A percentile compares a stretch with the other conserved stretches of the same genome.
phyloP scores from a whole-genome alignment of 1,140 invertebrate species.

The Chionoecetes opilio region DNA sequence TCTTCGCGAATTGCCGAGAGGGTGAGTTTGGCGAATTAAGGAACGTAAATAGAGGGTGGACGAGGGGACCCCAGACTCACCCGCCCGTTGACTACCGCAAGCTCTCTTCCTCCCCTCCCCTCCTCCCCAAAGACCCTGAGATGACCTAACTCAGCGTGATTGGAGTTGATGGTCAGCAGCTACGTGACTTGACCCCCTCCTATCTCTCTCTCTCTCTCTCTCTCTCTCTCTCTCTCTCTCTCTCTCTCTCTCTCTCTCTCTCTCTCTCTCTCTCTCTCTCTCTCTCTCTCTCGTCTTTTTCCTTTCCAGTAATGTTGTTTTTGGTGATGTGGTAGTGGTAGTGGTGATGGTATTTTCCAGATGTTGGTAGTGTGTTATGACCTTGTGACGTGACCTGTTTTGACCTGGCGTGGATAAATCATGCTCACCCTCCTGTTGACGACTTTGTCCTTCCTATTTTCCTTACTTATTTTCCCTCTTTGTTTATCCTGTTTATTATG shows the following conservation, averaged over 20 bases:
- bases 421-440: no score
- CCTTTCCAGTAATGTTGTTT: no score
- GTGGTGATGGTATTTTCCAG: no score
- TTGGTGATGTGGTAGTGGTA: no score
- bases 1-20: not conserved
- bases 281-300: no score
- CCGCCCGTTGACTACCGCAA: not conserved
- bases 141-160: slow-evolving; percentile 28
- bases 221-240: no score
- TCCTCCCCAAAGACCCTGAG: not conserved
- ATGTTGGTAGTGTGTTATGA: no score
- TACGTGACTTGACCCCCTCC: not conserved
- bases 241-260: not conserved
- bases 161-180: slow-evolving; percentile 4
- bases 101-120: not conserved
- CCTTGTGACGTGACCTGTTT: no score
- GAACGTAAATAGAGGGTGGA: not conserved
- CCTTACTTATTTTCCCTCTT: not conserved
- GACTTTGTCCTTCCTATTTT: not conserved
- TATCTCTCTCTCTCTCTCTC: no score
- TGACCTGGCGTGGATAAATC: no score
- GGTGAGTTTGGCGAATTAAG: not conserved
- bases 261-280: no score
- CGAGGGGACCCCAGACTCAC: not conserved
- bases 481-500: not conserved